Evolutionary conservation across 2,888 invertebrate genomes (phyloP), one percentile per base, ranked within the genome.

Genomic region (Helobdella robusta): DNA sequence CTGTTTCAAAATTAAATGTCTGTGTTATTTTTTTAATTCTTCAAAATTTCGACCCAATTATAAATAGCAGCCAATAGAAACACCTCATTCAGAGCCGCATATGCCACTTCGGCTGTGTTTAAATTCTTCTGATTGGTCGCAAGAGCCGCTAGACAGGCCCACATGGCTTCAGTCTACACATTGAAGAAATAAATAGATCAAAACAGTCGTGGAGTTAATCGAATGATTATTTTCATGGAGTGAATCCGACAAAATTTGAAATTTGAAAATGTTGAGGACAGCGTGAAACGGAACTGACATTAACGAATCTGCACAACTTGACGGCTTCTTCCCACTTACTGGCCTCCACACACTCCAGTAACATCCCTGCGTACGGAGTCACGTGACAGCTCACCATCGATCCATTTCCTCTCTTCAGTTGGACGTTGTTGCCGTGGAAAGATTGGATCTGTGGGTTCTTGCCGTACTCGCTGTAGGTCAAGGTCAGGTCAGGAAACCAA

Each of bases 121-220:
- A 93, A 80, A 73, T 94, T 89, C 76, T 88, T 87, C 68, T 87
- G 86, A 71, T 89, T 87, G 66, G 89, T 89, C 0, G 97, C 87
- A 77, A 94, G 83, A 0, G 91, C 91, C 0, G 95, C 97, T 72
- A 97, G 82, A 71, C 91, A 91, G 0, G 93, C 89, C 97, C 97
- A 98, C 20, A 94, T 81, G 3, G 71, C 70, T 11, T 77, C 76
- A 66, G 78, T 77, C 77, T 78, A 70, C 8, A 66, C 69, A 58
- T n/a, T n/a, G 15, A 35, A 35, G 32, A 28, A 56, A 6, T 15
- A 30, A 30, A 30, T 56, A 4, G 5, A 30, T 30, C 20, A 56
- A 32, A 8, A 48, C 6, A 23, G 48, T 46, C 23, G 48, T 32
- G 20, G 4, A 8, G 20, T 20, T 48, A 59, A 34, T 59, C 30